Base-by-base conservation (phyloP, 35 echinoderm and acorn worm genomes). In the Ptychodera flava region DNA sequence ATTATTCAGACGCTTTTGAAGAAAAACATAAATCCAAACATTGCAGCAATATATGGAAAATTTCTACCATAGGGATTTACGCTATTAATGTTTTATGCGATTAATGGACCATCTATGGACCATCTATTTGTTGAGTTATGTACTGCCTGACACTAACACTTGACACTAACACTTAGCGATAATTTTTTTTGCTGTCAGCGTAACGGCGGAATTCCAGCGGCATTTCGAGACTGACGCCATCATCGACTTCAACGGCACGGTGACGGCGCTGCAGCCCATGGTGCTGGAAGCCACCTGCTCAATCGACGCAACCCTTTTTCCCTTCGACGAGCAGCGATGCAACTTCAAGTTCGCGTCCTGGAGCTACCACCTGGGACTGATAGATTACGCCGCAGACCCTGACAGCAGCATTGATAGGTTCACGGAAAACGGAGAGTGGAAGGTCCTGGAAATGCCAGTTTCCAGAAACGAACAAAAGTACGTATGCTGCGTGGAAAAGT, bases 301-400 rank as follows among this genome's bases (percentile, higher is more conserved):
- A 22, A 97, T 97, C 64, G 89, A 91, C 81, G 90, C 93, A 28
- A 87, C 91, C 38, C 32, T 93, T 77, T 97, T 97, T 33, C 95
- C 95, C 1, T 97, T 97, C 45, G 95, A 97, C 82, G 92, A 97
- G 86, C 95, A 97, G 88, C 82, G 81, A 22, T 97, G 95, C 52
- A 77, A 78, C 31, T 80, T 97, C 12, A 97, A 97, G 31, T 97
- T 97, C 77, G 95, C 92, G 12, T 97, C 95, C 15, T 97, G 95
- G 95, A 93, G 92, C 27, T 87, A 97, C 80, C 92, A 97, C 52
- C 90, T 81, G 16, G 93, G 95, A 34, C 88, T 91, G 32, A 89
- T 97, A 31, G 92, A 97, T 78, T 87, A 93, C 31, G 84, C 89
- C 38, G 84, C 92, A 0, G 22, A 22, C 22, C 34, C 93, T 28